Evolutionary conservation across 2,888 invertebrate species (phyloP), one percentile per base, ranked within the genome.

Genomic region (Drosophila neutralis): DNA sequence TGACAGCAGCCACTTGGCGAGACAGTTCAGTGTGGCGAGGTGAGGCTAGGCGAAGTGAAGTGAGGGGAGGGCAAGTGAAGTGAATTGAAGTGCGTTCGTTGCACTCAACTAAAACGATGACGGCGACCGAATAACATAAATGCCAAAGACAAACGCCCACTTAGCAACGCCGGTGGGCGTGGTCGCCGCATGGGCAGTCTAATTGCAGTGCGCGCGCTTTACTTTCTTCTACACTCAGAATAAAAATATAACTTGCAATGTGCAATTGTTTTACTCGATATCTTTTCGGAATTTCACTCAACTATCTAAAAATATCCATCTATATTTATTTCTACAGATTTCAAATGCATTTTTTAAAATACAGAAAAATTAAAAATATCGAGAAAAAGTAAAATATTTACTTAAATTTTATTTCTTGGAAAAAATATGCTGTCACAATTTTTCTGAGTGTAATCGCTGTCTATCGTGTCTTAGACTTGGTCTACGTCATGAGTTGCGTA

Each of bases 1-100:
- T 82, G 90, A 78, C 89, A 77, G 87, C 73, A 60, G 70, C 69
- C 52, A 72, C 62, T 78, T 78, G 74, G 45, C 40, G 29, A n/a
- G 40, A 10, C 40, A 57, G 15, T 42, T 5, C 42, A 21, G 21
- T 42, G 42, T 21, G 11, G 42, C 42, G 11, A 8, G 2, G 15
- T 2, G 45, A 0, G 15, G 21, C 11, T 21, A 1, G 5, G 42
- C 42, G 11, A 1, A 4, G 4, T 7, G 24, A 1, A 15, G 21
- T 42, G 45, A 13, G 15, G 24, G 7, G 21, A 45, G 21, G 7
- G 0, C 4, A 45, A 4, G 21, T 21, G 42, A 6, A 21, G 29
- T 29, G 15, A n/a, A 31, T 52, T 29, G 63, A 67, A 73, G 89
- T 80, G 72, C 83, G 62, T 76, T 80, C 87, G 62, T 83, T 86